A percentile compares a stretch with the other conserved stretches of the same genome.
These are phyloP conservation scores for Globia sparganii DNA, from an alignment of 2,888 invertebrate genomes.

Conservation along the genomic window DNA sequence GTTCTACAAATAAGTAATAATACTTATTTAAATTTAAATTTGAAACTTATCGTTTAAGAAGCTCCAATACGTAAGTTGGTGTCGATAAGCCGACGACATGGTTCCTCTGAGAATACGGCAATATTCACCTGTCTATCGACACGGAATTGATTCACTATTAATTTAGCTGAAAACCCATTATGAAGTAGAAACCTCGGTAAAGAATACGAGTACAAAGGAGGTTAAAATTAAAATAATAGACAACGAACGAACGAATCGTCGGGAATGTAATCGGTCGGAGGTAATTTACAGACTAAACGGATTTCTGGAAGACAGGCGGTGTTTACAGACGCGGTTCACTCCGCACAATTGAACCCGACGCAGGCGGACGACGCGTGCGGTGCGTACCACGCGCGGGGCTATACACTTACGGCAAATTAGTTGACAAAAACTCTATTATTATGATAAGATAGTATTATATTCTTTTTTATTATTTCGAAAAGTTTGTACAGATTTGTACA, in stretches of 20 bases:
- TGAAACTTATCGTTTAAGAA: neutral
- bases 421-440: neutral
- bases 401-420: neutral
- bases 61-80: neutral
- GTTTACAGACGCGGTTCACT: neutral
- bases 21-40: too few species aligned
- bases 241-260: slow-evolving; percentile 10
- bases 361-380: neutral
- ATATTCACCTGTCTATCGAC: neutral
- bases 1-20: too few species aligned
- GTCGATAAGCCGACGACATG: neutral
- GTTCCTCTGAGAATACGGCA: neutral
- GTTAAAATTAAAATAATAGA: slow-evolving; percentile 19
- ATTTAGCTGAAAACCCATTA: neutral
- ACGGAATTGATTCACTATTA: slow-evolving; percentile 6
- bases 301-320: slow-evolving; percentile 8
- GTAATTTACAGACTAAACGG: slow-evolving; percentile 25
- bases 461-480: too few species aligned
- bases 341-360: neutral
- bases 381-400: neutral
- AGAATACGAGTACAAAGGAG: neutral
- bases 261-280: slow-evolving; percentile 14
- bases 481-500: too few species aligned
- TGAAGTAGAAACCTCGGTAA: neutral
- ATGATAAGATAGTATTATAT: neutral